Percentiles rank a stretch among this genome's conserved stretches.
Conservation (phyloP, 2,113 vertebrate genomes). For the Oryzias woworae region DNA sequence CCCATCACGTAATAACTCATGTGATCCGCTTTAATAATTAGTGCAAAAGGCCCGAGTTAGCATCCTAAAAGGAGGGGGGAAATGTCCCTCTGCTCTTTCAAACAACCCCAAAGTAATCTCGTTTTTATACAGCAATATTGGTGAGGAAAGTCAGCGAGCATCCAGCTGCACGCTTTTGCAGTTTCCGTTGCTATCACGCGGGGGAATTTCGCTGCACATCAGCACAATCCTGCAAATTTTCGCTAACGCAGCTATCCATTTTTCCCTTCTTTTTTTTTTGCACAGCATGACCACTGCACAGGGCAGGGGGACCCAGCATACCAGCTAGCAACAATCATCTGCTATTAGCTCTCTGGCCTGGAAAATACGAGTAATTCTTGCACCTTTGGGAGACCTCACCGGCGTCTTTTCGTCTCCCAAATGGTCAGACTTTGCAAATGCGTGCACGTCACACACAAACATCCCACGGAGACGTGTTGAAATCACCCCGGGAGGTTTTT, state of each 20-base stretch:
- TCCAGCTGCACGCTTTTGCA: constrained; percentile 1
- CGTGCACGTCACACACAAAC: constrained; percentile 7
- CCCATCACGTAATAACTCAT: constrained; percentile 10
- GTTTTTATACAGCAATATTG: constrained; percentile 6
- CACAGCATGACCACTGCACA: constrained; percentile 75
- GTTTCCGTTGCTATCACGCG: not conserved
- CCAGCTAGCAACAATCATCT: constrained; percentile 75
- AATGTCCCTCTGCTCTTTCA: constrained; percentile 55
- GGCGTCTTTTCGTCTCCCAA: not conserved
- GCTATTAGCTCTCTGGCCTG: constrained; percentile 68
- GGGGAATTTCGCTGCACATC: constrained; percentile 31
- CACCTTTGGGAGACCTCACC: constrained; percentile 15
- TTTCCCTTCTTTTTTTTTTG: constrained; percentile 40
- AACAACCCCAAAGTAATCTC: constrained; percentile 52
- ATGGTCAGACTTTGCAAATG: constrained; percentile 33
- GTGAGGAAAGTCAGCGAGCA: constrained; percentile 4
- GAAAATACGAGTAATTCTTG: constrained; percentile 63
- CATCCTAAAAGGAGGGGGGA: constrained; percentile 52
- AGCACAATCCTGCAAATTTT: constrained; percentile 48
- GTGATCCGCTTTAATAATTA: constrained; percentile 58
- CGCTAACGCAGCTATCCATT: constrained; percentile 61
- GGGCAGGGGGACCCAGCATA: constrained; percentile 72
- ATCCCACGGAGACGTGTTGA: not conserved
- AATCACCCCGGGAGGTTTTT: constrained; percentile 29
- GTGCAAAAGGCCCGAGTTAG: constrained; percentile 66